These are phyloP conservation scores for Teinopalpus imperialis DNA, from an alignment of 2,888 invertebrate species.

Conservation along the genomic window DNA sequence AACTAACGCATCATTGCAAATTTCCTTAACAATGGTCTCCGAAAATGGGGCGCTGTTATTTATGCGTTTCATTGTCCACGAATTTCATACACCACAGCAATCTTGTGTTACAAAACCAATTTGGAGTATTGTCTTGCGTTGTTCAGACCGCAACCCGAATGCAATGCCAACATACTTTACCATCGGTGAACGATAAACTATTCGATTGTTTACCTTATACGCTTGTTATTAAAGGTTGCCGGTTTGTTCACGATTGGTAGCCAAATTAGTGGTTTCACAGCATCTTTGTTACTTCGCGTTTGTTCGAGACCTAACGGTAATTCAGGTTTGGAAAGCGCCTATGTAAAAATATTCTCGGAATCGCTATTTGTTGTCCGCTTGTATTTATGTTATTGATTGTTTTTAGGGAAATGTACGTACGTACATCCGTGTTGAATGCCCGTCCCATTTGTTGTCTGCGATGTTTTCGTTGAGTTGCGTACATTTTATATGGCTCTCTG, in stretches of 20 bases:
- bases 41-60: conserved; percentile 18
- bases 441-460: no score
- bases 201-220: conserved; percentile 28
- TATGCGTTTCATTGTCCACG: conserved; percentile 31
- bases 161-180: conserved; percentile 25
- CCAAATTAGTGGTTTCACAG: conserved; percentile 35
- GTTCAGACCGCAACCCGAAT: conserved; percentile 29
- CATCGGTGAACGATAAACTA: not conserved
- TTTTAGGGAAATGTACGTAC: not conserved
- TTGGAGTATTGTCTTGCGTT: conserved; percentile 37
- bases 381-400: conserved; percentile 9
- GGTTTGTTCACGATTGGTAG: not conserved
- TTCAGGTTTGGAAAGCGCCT: conserved; percentile 53
- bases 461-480: no score
- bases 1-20: not conserved
- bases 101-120: conserved; percentile 35
- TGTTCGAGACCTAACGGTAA: conserved; percentile 59
- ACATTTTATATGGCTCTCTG: no score
- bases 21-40: conserved; percentile 4
- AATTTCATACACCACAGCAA: conserved; percentile 26
- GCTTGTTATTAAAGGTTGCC: conserved; percentile 20
- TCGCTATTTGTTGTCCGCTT: conserved; percentile 13
- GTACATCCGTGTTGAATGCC: not conserved
- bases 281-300: conserved; percentile 57
- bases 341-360: conserved; percentile 28